Base-by-base conservation (phyloP, 1,140 invertebrate species). In the Ooceraea biroi region DNA sequence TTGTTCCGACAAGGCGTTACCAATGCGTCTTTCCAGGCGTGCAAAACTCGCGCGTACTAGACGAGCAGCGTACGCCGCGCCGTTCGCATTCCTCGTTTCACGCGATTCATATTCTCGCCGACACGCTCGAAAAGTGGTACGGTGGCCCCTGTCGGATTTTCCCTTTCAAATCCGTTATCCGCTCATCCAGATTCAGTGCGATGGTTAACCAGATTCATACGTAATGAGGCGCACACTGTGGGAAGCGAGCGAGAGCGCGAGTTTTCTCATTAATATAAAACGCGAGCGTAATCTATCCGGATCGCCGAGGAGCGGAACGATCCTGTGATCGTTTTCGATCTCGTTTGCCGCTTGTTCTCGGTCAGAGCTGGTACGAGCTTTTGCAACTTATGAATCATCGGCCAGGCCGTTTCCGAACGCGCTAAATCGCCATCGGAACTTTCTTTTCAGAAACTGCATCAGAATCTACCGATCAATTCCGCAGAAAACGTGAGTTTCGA, bases 81-180 rank as follows among this genome's bases (percentile, higher is more conserved):
- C 22, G 17, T 44, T 80, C 52, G 76, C 65, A 80, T 80, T 80
- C 65, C 76, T 30, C 36, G 65, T 17, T 58, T 69, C 65, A 41
- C 19, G 58, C 73, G 17, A 57, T 76, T 63, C 58, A 63, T 71
- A 80, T 69, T 69, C 65, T n/a, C 41, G 50, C 50, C 65, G 76
- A 80, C 76, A 80, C 65, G 76, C 50, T 80, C 66, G 76, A 80
- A 80, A 80, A 80, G 76, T 71, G 41, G 41, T 71, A 80, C 76
- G 76, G 36, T 68, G 27, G 22, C 17, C 63, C 44, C 25, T 12
- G 63, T 80, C 65, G 36, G 41, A 80, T 80, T 80, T 80, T 80
- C 76, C 76, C 50, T 80, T 80, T 80, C 76, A 12, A 80, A 58
- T 80, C 36, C 76, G 76, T 80, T 71, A 80, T 19, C 36, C 50